Evolutionary conservation across 2,888 invertebrate genomes (phyloP).

Genomic region (Gastrophysa polygoni): DNA sequence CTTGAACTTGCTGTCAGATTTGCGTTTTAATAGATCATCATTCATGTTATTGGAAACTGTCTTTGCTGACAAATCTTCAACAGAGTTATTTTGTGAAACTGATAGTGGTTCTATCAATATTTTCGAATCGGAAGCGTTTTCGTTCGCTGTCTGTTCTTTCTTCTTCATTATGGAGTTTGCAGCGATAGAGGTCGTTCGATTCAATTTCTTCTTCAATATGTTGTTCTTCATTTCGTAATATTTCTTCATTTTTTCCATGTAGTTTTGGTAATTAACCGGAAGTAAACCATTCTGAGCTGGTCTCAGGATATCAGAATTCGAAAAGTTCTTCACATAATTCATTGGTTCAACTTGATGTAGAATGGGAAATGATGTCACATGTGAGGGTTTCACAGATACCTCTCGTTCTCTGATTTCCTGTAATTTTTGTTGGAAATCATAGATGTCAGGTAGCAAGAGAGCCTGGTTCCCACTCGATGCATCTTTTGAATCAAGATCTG

Average conservation of each 20-base stretch:
- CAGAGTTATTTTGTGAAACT: background rate
- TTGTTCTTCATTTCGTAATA: slow-evolving; percentile 20
- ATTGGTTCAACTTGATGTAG: slow-evolving; percentile 1
- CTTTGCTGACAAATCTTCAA: background rate
- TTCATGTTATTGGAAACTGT: background rate
- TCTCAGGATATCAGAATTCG: slow-evolving; percentile 12
- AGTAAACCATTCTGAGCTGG: background rate
- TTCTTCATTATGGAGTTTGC: background rate
- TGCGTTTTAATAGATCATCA: background rate
- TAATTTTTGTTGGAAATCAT: slow-evolving; percentile 42
- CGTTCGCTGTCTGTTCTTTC: background rate
- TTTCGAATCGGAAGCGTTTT: background rate
- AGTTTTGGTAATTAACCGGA: background rate
- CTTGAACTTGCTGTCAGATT: slow-evolving; percentile 9
- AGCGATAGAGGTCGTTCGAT: background rate
- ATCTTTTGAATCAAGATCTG: slow-evolving; percentile 37
- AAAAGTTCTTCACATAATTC: slow-evolving; percentile 5
- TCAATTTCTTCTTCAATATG: slow-evolving; percentile 15
- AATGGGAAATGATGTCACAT: slow-evolving; percentile 12
- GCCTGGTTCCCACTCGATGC: slow-evolving; percentile 45
- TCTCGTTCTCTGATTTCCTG: slow-evolving; percentile 28
- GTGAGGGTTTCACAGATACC: slow-evolving; percentile 8
- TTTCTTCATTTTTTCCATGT: slow-evolving; percentile 22
- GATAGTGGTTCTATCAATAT: background rate
- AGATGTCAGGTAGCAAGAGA: slow-evolving; percentile 40